Evolutionary conservation across 2,797 vertebrate genomes (phyloP).

Genomic region (Tympanoctomys barrerae): DNA sequence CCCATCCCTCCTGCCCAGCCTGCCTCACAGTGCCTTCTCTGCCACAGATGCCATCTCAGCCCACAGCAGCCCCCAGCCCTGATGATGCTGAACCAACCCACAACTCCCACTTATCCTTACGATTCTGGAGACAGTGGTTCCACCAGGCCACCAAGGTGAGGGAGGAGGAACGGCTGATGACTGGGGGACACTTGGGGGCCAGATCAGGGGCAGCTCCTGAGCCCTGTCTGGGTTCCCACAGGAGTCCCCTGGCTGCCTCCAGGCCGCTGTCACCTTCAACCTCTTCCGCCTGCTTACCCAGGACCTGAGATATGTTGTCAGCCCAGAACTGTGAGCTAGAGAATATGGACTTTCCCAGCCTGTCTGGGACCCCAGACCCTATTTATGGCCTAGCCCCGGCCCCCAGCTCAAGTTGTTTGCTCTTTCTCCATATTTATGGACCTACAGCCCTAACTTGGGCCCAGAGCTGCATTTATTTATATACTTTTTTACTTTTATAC

Average conservation of each 20-base stretch:
- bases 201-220: no score
- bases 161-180: background rate
- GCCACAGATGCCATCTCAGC: background rate
- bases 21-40: background rate
- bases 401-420: conserved; percentile 30
- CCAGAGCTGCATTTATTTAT: conserved; percentile 24
- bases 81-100: background rate
- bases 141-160: background rate
- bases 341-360: background rate
- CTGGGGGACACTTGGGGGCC: background rate
- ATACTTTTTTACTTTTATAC: conserved; percentile 59
- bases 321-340: background rate
- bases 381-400: background rate
- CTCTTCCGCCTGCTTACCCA: background rate
- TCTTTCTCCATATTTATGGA: background rate
- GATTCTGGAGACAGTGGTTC: conserved; percentile 16
- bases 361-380: background rate
- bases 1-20: background rate
- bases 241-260: conserved; percentile 53
- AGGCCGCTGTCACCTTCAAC: conserved; percentile 12
- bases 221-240: background rate
- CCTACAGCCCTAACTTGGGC: background rate
- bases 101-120: background rate
- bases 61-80: background rate
- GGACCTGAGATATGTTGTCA: background rate